Percentiles rank a stretch among this genome's conserved stretches.
Conservation (phyloP, 2,888 invertebrate species). For the Altica lythri region DNA sequence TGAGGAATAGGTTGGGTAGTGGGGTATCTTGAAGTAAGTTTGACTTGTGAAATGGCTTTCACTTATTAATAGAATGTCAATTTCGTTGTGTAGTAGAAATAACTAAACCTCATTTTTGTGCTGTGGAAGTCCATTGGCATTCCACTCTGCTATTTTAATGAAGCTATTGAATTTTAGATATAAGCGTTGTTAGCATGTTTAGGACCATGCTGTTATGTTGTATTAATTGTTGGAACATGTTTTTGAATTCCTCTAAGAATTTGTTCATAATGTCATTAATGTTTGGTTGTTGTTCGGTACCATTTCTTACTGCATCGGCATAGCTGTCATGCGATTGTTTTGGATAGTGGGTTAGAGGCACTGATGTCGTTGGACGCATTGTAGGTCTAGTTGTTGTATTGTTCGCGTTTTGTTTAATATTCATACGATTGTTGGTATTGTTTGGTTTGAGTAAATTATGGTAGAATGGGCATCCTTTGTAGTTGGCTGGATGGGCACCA, state of each 20-base stretch:
- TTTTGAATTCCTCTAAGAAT: slow-evolving; percentile 8
- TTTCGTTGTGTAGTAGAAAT: not conserved
- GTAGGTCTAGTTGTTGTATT: not conserved
- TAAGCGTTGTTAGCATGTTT: too few relatives aligned
- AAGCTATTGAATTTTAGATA: too few relatives aligned
- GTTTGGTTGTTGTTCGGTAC: not conserved
- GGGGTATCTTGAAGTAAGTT: not conserved
- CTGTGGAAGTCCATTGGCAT: not conserved
- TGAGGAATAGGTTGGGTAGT: slow-evolving; percentile 15
- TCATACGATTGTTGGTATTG: not conserved
- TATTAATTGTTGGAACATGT: too few relatives aligned
- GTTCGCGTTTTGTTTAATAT: not conserved
- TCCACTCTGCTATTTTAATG: too few relatives aligned
- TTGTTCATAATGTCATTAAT: not conserved
- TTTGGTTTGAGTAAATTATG: not conserved
- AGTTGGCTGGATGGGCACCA: slow-evolving; percentile 17
- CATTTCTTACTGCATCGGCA: not conserved
- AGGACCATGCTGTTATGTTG: too few relatives aligned
- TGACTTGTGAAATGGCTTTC: slow-evolving; percentile 29
- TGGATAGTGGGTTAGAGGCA: not conserved
- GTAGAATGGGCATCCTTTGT: slow-evolving; percentile 2
- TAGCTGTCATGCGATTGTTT: not conserved
- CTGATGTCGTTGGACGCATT: not conserved
- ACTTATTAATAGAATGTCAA: slow-evolving; percentile 28
- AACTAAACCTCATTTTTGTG: not conserved